Conservation (phyloP, 2,888 invertebrate species). For the Lasioglossum marginatum region DNA sequence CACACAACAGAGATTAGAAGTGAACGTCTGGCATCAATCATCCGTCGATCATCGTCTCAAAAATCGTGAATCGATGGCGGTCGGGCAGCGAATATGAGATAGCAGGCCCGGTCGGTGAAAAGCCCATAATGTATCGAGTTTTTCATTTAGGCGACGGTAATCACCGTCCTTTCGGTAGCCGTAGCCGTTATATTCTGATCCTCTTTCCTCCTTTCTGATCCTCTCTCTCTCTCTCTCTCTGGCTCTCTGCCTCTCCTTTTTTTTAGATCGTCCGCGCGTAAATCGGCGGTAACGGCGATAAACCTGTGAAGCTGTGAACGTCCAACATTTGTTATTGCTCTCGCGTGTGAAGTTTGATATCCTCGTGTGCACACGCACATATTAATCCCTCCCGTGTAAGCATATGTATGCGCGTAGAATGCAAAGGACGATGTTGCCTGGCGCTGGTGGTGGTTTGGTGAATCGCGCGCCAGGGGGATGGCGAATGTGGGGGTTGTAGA, state of each 20-base stretch:
- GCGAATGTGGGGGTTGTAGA: constrained; percentile 71
- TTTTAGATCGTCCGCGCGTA: constrained; percentile 69
- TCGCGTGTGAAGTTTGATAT: constrained; percentile 80
- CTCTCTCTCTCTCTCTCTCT: neutral
- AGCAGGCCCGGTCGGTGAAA: constrained; percentile 30
- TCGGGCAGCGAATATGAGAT: constrained; percentile 9
- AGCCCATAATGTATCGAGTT: constrained; percentile 55
- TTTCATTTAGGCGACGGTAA: constrained; percentile 66
- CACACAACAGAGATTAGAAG: neutral
- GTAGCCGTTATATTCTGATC: constrained; percentile 66
- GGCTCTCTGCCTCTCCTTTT: constrained; percentile 26
- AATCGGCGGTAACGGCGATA: constrained; percentile 72
- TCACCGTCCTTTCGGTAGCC: constrained; percentile 65
- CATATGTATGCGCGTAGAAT: constrained; percentile 64
- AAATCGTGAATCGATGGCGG: neutral
- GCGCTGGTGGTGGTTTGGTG: constrained; percentile 73
- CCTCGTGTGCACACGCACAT: constrained; percentile 66
- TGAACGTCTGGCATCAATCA: neutral
- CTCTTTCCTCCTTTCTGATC: constrained; percentile 12
- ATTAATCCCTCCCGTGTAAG: constrained; percentile 61
- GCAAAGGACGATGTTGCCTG: constrained; percentile 70
- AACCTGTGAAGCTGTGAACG: constrained; percentile 73
- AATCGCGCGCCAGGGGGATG: constrained; percentile 63
- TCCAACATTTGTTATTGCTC: constrained; percentile 78
- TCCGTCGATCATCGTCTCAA: neutral